A percentile compares a stretch with the other conserved stretches of the same genome.
Conservation (phyloP, 2,113 vertebrate genomes). For the Lasiurus borealis region DNA sequence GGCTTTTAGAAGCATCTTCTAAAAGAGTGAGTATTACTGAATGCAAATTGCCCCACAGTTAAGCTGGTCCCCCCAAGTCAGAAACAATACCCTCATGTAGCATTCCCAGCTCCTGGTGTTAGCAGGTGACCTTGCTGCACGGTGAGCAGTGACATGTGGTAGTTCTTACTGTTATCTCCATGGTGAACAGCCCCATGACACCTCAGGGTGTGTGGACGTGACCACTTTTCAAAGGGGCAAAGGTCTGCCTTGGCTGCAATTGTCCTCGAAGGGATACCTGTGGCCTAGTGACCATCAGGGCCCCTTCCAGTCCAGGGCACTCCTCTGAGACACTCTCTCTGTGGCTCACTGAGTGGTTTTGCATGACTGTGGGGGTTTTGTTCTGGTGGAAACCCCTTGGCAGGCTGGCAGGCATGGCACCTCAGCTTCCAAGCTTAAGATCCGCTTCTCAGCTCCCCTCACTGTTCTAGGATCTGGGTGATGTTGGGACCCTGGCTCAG, state of each 20-base stretch:
- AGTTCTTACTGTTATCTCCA: fast-evolving
- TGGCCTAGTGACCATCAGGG: background rate
- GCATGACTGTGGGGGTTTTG: background rate
- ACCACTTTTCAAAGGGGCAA: background rate
- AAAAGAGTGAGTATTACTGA: background rate
- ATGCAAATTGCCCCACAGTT: background rate
- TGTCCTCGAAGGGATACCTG: background rate
- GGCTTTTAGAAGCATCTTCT: background rate
- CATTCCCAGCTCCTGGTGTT: background rate
- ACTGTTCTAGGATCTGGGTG: conserved; percentile 79
- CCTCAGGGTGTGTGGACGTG: fast-evolving
- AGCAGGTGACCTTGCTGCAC: background rate
- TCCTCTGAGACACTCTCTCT: background rate
- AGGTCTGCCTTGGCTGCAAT: fast-evolving
- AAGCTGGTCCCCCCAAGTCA: background rate
- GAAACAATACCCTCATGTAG: background rate
- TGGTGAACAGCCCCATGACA: background rate
- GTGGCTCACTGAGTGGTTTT: background rate
- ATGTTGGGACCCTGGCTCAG: conserved; percentile 80
- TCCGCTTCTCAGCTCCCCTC: conserved; percentile 44
- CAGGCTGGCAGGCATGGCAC: conserved; percentile 61
- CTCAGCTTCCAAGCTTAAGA: conserved; percentile 55
- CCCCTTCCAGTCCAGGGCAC: background rate
- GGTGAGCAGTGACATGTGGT: fast-evolving
- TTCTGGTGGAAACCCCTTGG: conserved; percentile 55